phyloP scores from a whole-genome alignment of 1,140 invertebrate species.

The Drosophila pseudoobscura region DNA sequence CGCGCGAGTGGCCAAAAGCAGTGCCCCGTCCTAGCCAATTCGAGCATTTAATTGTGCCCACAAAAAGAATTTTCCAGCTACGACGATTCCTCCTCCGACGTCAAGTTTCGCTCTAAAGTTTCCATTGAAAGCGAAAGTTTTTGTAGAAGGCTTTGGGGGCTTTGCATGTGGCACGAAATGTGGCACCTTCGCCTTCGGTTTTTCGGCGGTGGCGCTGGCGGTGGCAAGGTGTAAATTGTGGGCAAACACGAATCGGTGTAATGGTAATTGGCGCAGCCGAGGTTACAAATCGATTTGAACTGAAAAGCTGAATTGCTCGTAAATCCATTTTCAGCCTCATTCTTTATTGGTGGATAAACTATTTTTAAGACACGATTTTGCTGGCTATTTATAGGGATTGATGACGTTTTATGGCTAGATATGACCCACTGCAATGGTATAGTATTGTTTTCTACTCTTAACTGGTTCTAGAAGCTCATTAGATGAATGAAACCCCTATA shows the following conservation, averaged over 20 bases:
- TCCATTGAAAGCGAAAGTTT: conserved; percentile 64
- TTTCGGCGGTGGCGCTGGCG: neutral
- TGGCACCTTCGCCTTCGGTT: conserved; percentile 33
- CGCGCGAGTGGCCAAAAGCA: conserved; percentile 34
- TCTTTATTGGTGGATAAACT: too few relatives aligned
- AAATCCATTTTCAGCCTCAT: too few relatives aligned
- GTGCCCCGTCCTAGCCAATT: neutral
- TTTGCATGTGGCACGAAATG: conserved; percentile 65
- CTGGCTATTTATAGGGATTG: too few relatives aligned
- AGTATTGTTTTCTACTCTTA: too few relatives aligned
- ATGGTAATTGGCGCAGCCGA: conserved; percentile 20
- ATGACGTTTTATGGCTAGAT: too few relatives aligned
- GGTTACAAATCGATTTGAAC: conserved; percentile 27
- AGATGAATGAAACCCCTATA: too few relatives aligned
- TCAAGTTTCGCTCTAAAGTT: conserved; percentile 12
- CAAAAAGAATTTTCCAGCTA: conserved; percentile 65
- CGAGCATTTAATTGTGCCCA: conserved; percentile 76
- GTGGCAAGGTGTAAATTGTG: conserved; percentile 53
- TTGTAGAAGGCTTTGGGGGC: conserved; percentile 20
- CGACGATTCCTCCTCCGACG: conserved; percentile 17
- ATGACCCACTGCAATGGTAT: too few relatives aligned
- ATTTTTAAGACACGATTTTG: too few relatives aligned
- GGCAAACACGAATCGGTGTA: conserved; percentile 27
- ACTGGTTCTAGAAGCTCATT: too few relatives aligned
- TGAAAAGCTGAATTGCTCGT: neutral